A percentile compares a stretch with the other conserved stretches of the same genome.
Conservation (phyloP, 2,888 invertebrate genomes). For the Parelbella ahira region DNA sequence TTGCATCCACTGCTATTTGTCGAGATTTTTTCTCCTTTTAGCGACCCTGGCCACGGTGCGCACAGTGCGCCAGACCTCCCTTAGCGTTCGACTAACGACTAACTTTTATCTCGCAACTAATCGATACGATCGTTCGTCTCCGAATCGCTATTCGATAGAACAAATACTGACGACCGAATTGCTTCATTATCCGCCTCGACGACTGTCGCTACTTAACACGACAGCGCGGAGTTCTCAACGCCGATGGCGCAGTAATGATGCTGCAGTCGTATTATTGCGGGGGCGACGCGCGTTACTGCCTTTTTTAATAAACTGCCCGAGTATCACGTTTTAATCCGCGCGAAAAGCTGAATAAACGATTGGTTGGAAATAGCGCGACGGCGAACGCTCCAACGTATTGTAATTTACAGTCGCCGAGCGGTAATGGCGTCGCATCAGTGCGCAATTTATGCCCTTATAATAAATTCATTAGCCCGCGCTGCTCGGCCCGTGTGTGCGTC, state of each 20-base stretch:
- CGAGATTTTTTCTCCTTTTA: constrained; percentile 20
- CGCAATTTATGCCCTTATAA: constrained; percentile 78
- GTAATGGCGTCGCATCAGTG: constrained; percentile 76
- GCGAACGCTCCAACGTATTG: constrained; percentile 61
- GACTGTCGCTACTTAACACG: constrained; percentile 7
- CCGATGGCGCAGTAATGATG: constrained; percentile 12
- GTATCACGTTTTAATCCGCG: constrained; percentile 36
- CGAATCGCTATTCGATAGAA: constrained; percentile 10
- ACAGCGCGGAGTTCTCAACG: constrained; percentile 10
- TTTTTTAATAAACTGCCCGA: constrained; percentile 40
- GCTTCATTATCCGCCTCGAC: constrained; percentile 15
- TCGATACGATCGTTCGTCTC: constrained; percentile 15
- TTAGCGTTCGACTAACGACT: constrained; percentile 17
- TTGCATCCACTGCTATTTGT: constrained; percentile 21
- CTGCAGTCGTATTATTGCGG: constrained; percentile 19
- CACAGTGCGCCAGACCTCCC: constrained; percentile 14
- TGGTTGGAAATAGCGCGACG: constrained; percentile 52
- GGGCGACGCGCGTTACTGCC: constrained; percentile 31
- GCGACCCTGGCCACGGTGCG: constrained; percentile 18
- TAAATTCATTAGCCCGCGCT: constrained; percentile 73
- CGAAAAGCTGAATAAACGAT: constrained; percentile 65
- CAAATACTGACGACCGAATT: constrained; percentile 12
- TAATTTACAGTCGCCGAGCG: constrained; percentile 68
- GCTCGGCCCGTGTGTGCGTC: constrained; percentile 37
- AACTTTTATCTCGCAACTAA: constrained; percentile 9